These are phyloP conservation scores for Rattus norvegicus DNA, from an alignment of 2,113 vertebrate species.

Conservation along the genomic window GRCr8 NC_086019.1:205898501-205899000, in stretches of 20 bases:
- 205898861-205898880: conserved; percentile 35
- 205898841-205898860: conserved; percentile 55
- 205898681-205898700: neutral
- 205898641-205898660: neutral
- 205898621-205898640: neutral
- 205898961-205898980: no score
- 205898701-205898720: neutral
- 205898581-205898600: neutral
- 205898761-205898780: neutral
- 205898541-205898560: conserved; percentile 95
- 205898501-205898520: conserved; percentile 96
- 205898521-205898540: conserved; percentile 95
- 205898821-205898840: neutral
- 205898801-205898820: neutral
- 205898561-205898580: neutral
- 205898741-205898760: neutral
- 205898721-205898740: neutral
- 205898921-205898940: neutral
- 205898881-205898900: neutral
- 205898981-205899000: fast-evolving
- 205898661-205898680: neutral
- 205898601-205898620: fast-evolving
- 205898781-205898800: neutral
- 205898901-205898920: neutral
- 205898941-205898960: no score